Base-by-base conservation (phyloP, 2,888 invertebrate genomes). In the Drosophila rubida region DNA sequence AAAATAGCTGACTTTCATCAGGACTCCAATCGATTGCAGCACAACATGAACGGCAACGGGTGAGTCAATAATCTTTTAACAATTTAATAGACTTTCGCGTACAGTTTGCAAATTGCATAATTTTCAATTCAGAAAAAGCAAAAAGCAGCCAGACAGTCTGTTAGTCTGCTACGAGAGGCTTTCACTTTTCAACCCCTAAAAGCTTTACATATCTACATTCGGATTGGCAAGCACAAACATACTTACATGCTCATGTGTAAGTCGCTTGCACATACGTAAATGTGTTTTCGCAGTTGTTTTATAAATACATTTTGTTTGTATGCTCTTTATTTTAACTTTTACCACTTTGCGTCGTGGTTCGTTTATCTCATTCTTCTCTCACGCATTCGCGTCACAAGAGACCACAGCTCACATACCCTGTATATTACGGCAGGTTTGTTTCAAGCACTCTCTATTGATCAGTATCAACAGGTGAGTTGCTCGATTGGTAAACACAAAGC, bases 41-140 rank as follows among this genome's bases (percentile, higher is more conserved):
- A 44, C 59, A 82, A 62, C 64, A 83, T 86, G 58, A 83, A 74
- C 64, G 53, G 50, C 55, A 83, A 83, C 53, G 30, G 77, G 83
- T 83, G 65, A 83, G 84, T 86, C 25, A 30, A n/a, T 11, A 25
- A 16, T 25, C 14, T 4, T 39, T 9, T 14, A 25, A 8, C 53
- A 19, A 14, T 39, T 44, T 13, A 14, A 53, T 42, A 49, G 49
- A n/a, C 22, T 27, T 27, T 63, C 50, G 22, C 30, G 30, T n/a
- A 51, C 19, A 30, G 46, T 60, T 49, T 46, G 49, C 27, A 55
- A 70, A 64, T 87, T 88, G 86, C 87, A 88, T 88, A 88, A 88
- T 78, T 71, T 53, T 48, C 46, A 9, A 27, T 46, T 51, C 6
- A 16, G 19, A 27, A 48, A 57, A 37, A 37, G 27, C 9, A 61